Conservation (phyloP, 2,113 vertebrate species). For the Bombycilla garrulus region DNA sequence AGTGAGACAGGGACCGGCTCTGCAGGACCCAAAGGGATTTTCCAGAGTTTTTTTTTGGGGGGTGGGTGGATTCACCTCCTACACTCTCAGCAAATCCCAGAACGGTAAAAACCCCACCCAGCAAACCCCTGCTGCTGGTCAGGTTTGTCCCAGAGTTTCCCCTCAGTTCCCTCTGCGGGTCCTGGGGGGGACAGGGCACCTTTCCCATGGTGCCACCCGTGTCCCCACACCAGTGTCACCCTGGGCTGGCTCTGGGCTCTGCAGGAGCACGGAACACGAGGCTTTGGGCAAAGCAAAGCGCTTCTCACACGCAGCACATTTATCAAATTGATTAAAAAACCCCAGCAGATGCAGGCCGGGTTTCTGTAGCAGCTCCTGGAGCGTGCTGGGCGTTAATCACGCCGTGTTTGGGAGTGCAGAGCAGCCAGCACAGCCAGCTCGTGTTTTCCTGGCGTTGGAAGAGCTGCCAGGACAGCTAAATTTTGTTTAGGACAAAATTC, state of each 20-base stretch:
- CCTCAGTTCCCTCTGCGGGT: background rate
- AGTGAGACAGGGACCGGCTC: background rate
- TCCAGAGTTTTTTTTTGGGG: accelerated
- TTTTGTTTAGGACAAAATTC: background rate
- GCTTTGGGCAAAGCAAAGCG: background rate
- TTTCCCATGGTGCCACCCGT: accelerated
- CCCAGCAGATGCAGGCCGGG: background rate
- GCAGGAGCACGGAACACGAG: background rate
- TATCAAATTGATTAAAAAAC: background rate
- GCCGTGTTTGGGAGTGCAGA: background rate
- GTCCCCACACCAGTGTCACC: accelerated
- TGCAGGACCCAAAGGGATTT: accelerated
- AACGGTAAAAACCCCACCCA: background rate
- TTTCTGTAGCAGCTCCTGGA: background rate
- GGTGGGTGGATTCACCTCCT: background rate
- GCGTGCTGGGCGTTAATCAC: background rate
- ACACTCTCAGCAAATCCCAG: background rate
- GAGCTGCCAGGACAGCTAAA: background rate
- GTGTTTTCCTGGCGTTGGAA: background rate
- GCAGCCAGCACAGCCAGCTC: background rate
- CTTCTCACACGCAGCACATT: background rate
- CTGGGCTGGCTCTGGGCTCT: background rate
- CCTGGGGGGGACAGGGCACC: background rate
- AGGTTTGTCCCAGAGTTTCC: background rate
- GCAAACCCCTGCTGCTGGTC: accelerated